Evolutionary conservation across 2,113 vertebrate species (phyloP), one percentile per base, ranked within the genome.

Genomic region (Clarias macrocephalus): DNA sequence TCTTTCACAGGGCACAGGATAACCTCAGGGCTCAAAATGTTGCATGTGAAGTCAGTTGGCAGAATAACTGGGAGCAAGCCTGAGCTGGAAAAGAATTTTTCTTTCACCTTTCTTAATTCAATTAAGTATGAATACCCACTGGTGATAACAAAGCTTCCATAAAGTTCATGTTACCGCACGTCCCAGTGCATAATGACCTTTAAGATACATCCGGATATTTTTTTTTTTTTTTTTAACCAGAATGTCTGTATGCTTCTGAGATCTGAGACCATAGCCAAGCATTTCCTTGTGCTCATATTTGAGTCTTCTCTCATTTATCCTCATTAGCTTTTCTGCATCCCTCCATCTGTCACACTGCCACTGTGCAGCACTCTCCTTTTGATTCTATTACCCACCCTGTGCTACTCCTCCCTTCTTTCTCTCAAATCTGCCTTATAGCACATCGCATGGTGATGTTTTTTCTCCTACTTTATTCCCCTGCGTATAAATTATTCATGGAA

Each of bases 401-500:
- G 23, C 73, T 21, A 52, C 65, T 87, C 63, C 63, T 75, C 28
- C 66, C 60, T 23, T 66, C 54, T 59, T 56, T 85, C 23, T 10
- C 16, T 85, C 18, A 57, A 21, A 18, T 59, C 33, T 84, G 16
- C 33, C 30, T 62, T 15, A 62, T 37, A 79, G 60, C 15, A 52
- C 7, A 81, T 75, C n/a, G 37, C 82, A 75, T 48, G 48, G 30
- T 63, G 62, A 28, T 56, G 63, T 30, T 73, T 86, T 87, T 87
- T 79, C 28, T 81, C 37, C 52, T 1, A 21, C 70, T 77, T 37
- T 77, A 86, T 72, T 86, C 56, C 54, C 59, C 56, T 73, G 21
- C 33, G 82, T 37, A 85, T 89, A 19, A 68, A 89, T 85, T 60
- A 87, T 89, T 87, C 83, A 89, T 77, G n/a, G 8, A 57, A 52